Percentiles rank a stretch among this genome's conserved stretches.
Evolutionary conservation across 2,888 invertebrate species (phyloP).

Genomic region (Mythimna impura): DNA sequence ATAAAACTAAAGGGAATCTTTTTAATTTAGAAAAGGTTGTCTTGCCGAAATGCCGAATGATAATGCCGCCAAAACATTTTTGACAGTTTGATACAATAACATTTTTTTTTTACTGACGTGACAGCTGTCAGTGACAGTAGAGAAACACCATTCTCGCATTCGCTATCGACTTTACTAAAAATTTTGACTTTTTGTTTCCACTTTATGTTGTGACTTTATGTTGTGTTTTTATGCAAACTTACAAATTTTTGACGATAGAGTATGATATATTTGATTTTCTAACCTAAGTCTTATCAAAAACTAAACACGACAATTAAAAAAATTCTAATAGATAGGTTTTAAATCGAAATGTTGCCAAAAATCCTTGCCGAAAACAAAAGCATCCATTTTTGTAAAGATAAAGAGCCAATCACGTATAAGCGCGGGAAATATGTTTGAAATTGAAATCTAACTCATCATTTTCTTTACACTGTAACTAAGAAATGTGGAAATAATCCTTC

Average conservation of each 20-base stretch:
- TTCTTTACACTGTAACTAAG: too few relatives aligned
- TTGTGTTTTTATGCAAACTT: too few relatives aligned
- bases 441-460: too few relatives aligned
- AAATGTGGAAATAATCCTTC: not conserved
- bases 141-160: not conserved
- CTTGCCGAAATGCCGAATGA: too few relatives aligned
- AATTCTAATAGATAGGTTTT: not conserved
- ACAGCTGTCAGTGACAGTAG: conserved; percentile 32
- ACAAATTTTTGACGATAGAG: not conserved
- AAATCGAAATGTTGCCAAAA: not conserved
- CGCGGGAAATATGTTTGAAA: not conserved
- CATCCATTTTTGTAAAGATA: not conserved
- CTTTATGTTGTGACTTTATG: too few relatives aligned
- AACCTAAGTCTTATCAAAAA: not conserved
- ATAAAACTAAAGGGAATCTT: conserved; percentile 38
- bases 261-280: not conserved
- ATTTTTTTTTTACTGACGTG: conserved; percentile 11
- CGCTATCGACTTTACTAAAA: not conserved
- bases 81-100: conserved; percentile 15
- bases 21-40: conserved; percentile 44
- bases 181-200: not conserved
- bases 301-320: not conserved
- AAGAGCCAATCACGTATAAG: not conserved
- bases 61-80: conserved; percentile 56
- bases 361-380: not conserved